A percentile compares a stretch with the other conserved stretches of the same genome.
Evolutionary conservation across 2,797 vertebrate genomes (phyloP).

Genomic region (Uromys caudimaculatus): DNA sequence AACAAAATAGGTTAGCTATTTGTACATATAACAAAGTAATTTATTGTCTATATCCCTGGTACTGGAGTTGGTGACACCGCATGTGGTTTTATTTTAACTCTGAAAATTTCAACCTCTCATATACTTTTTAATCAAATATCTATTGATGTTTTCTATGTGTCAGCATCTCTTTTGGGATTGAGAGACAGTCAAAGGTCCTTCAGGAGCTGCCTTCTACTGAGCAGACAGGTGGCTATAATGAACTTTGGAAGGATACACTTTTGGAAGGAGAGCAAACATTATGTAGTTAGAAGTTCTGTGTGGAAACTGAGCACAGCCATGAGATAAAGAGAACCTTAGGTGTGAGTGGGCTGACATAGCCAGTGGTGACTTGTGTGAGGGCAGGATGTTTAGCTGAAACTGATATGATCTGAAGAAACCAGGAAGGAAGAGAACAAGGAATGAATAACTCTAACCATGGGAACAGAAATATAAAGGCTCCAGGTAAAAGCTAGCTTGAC

Average conservation of each 20-base stretch:
- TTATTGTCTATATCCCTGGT: background rate
- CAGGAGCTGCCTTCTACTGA: background rate
- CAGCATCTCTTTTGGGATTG: background rate
- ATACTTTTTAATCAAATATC: background rate
- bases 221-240: background rate
- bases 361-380: background rate
- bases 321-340: background rate
- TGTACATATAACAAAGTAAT: background rate
- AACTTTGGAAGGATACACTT: background rate
- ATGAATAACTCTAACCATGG: background rate
- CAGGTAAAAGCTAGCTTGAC: background rate
- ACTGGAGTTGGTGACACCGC: background rate
- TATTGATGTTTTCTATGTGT: background rate
- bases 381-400: background rate
- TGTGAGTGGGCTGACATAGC: background rate
- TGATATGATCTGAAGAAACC: background rate
- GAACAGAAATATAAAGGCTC: background rate
- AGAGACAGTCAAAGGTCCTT: background rate
- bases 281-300: background rate
- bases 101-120: background rate
- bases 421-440: background rate
- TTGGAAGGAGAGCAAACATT: background rate
- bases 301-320: background rate
- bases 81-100: slow-evolving; percentile 35
- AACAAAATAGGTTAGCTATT: slow-evolving; percentile 20